These are phyloP conservation scores for Spondyliosoma cantharus DNA, from an alignment of 2,797 vertebrate genomes.

Conservation along the genomic window DNA sequence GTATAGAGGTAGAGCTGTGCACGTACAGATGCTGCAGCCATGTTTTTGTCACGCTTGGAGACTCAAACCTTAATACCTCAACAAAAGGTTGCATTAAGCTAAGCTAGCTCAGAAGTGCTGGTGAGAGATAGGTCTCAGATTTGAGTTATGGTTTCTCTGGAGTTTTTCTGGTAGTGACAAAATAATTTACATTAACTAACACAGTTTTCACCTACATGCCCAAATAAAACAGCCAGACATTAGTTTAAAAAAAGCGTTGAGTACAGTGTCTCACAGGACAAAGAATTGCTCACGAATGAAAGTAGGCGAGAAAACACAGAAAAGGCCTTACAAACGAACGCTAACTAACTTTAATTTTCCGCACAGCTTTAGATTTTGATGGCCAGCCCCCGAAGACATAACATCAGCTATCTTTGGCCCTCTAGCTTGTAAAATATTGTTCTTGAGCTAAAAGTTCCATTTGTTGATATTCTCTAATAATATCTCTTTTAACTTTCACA, in stretches of 20 bases:
- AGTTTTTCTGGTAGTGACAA: background rate
- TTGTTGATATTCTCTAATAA: background rate
- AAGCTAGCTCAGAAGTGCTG: background rate
- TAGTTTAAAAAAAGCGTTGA: background rate
- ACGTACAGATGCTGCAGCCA: conserved; percentile 5
- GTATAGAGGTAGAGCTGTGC: conserved; percentile 20
- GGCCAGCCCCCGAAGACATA: background rate
- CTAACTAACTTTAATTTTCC: background rate
- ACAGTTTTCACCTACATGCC: background rate
- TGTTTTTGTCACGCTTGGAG: background rate
- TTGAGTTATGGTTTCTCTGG: background rate
- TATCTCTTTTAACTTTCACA: conserved; percentile 61
- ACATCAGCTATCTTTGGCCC: background rate
- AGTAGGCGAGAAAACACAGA: background rate
- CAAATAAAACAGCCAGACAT: background rate
- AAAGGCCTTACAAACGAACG: background rate
- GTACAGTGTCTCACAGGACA: background rate
- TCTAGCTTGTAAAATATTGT: background rate
- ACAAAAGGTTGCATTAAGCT: conserved; percentile 16
- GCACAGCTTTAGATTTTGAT: background rate
- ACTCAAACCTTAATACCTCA: background rate
- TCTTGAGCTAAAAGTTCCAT: background rate
- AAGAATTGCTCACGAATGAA: background rate
- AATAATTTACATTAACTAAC: background rate
- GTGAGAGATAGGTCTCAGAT: background rate